These are phyloP conservation scores for Parapristionchus giblindavisi DNA, from an alignment of 2,888 invertebrate genomes.

Conservation along the genomic window DNA sequence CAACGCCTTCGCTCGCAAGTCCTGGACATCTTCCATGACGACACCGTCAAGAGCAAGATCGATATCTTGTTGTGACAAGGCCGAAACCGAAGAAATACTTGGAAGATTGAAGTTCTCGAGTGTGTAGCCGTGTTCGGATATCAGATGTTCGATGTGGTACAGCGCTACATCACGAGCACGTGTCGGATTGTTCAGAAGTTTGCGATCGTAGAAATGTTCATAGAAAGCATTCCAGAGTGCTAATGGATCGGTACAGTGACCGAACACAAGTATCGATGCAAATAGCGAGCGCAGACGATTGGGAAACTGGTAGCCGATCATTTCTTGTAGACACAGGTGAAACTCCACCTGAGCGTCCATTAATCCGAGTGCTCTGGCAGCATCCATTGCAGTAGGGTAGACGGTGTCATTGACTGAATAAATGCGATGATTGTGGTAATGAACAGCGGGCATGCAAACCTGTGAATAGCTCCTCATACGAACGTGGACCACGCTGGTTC, in stretches of 20 bases:
- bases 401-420: background rate
- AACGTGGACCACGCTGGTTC: background rate
- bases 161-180: background rate
- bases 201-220: background rate
- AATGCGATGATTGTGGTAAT: too few species aligned
- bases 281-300: background rate
- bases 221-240: background rate
- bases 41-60: background rate
- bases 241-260: background rate
- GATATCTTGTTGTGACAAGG: background rate
- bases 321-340: background rate
- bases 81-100: background rate
- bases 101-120: background rate
- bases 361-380: background rate
- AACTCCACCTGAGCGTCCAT: background rate
- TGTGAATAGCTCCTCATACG: background rate
- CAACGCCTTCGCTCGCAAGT: background rate
- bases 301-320: background rate
- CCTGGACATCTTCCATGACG: background rate
- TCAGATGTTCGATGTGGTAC: background rate
- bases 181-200: background rate
- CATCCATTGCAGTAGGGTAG: background rate
- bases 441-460: background rate
- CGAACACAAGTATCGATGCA: background rate
- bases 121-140: background rate